Evolutionary conservation across 2,888 invertebrate genomes (phyloP).

Genomic region (Cryptophagus acutangulus): DNA sequence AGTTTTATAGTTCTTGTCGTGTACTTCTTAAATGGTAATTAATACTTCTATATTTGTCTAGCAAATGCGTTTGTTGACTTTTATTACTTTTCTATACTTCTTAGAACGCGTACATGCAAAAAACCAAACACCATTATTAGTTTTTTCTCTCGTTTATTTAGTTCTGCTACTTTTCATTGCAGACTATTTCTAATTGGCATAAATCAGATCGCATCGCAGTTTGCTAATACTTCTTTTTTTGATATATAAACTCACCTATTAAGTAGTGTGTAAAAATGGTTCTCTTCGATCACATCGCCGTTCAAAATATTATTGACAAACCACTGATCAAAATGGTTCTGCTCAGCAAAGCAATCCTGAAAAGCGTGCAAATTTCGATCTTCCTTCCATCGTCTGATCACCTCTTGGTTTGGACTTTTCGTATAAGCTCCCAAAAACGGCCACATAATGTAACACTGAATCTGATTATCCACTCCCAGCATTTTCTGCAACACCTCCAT

Average conservation of each 20-base stretch:
- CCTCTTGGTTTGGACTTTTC: conserved; percentile 36
- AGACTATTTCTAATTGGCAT: too few species aligned
- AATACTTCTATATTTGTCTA: conserved; percentile 20
- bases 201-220: too few species aligned
- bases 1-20: conserved; percentile 7
- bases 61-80: conserved; percentile 20
- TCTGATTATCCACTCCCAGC: conserved; percentile 20
- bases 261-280: conserved; percentile 33
- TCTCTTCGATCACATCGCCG: conserved; percentile 21
- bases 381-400: conserved; percentile 39
- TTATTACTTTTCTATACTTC: conserved; percentile 14
- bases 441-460: conserved; percentile 42
- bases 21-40: conserved; percentile 12
- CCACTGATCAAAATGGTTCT: conserved; percentile 38
- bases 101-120: not conserved
- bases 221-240: too few species aligned
- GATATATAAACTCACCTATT: conserved; percentile 32
- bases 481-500: conserved; percentile 37
- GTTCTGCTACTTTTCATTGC: too few species aligned
- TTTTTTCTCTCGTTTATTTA: not conserved
- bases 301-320: conserved; percentile 32
- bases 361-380: conserved; percentile 41
- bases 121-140: not conserved
- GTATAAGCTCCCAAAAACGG: conserved; percentile 39
- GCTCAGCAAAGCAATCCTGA: conserved; percentile 32